phyloP scores from a whole-genome alignment of 2,888 invertebrate species.

The Lochmaea crataegi region DNA sequence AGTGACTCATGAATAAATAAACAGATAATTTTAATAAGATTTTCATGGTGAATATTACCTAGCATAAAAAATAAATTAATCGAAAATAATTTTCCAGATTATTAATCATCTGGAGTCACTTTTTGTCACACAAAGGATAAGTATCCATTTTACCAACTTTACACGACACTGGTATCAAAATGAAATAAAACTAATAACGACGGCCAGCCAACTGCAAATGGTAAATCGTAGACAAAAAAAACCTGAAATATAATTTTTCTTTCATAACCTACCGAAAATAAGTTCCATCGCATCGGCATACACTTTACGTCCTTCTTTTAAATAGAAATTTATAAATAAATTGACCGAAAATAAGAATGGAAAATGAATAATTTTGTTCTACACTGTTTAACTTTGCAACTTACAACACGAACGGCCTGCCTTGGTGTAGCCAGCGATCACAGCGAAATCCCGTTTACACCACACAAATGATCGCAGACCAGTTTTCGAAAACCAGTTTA shows the following conservation, averaged over 20 bases:
- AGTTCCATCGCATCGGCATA: constrained; percentile 43
- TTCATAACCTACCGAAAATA: constrained; percentile 50
- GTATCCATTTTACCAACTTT: constrained; percentile 57
- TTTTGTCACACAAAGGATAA: constrained; percentile 52
- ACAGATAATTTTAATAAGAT: constrained; percentile 15
- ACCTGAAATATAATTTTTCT: constrained; percentile 34
- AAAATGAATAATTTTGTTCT: constrained; percentile 46
- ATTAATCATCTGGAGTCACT: constrained; percentile 9
- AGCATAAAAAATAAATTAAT: background rate
- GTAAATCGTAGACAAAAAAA: constrained; percentile 48
- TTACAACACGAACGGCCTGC: constrained; percentile 47
- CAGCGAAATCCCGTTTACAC: constrained; percentile 59
- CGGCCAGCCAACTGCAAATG: constrained; percentile 55
- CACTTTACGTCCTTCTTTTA: constrained; percentile 31
- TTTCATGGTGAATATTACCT: background rate
- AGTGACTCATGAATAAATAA: constrained; percentile 42
- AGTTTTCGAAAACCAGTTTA: constrained; percentile 52
- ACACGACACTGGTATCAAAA: constrained; percentile 59
- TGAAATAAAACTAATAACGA: constrained; percentile 59
- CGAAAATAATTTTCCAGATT: background rate
- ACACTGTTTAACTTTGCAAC: constrained; percentile 57
- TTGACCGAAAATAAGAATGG: constrained; percentile 40
- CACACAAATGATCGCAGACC: constrained; percentile 55
- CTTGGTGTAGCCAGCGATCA: constrained; percentile 37
- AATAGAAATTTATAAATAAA: constrained; percentile 33